A percentile compares a stretch with the other conserved stretches of the same genome.
These are phyloP conservation scores for Paramormyrops hopkinsi DNA, from an alignment of 2,797 vertebrate species.

Conservation along the genomic window DNA sequence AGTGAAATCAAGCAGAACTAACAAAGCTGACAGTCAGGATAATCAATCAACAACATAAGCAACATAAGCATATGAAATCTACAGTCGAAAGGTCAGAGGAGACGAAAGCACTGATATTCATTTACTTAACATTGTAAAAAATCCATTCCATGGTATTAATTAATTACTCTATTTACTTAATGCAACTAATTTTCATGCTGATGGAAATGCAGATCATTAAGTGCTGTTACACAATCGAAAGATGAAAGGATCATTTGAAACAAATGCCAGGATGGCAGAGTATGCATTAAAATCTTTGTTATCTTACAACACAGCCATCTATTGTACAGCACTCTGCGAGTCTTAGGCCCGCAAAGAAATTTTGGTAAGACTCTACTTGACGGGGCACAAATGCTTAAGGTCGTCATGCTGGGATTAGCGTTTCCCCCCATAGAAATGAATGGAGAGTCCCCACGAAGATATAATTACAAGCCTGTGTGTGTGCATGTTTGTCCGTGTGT, in stretches of 20 bases:
- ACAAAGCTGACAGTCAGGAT: conserved; percentile 20
- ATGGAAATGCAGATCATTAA: not conserved
- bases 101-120: not conserved
- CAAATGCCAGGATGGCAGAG: not conserved
- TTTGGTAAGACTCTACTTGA: not conserved
- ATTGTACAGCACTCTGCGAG: not conserved
- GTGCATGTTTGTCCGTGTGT: not conserved
- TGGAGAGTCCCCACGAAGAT: not conserved
- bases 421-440: not conserved
- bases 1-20: conserved; percentile 22
- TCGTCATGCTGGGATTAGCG: not conserved
- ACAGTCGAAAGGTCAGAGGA: conserved; percentile 16
- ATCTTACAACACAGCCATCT: not conserved
- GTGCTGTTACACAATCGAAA: not conserved
- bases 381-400: not conserved
- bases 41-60: conserved; percentile 22
- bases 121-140: conserved; percentile 13
- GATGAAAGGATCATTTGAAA: conserved; percentile 11
- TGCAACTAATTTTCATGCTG: conserved; percentile 13
- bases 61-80: not conserved
- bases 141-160: conserved; percentile 16
- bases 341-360: not conserved
- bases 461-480: not conserved
- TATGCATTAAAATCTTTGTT: not conserved
- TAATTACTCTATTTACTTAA: conserved; percentile 12